Percentiles rank a stretch among this genome's conserved stretches.
Evolutionary conservation across 2,888 invertebrate genomes (phyloP).

Genomic region (Mimumesa dahlbomi): DNA sequence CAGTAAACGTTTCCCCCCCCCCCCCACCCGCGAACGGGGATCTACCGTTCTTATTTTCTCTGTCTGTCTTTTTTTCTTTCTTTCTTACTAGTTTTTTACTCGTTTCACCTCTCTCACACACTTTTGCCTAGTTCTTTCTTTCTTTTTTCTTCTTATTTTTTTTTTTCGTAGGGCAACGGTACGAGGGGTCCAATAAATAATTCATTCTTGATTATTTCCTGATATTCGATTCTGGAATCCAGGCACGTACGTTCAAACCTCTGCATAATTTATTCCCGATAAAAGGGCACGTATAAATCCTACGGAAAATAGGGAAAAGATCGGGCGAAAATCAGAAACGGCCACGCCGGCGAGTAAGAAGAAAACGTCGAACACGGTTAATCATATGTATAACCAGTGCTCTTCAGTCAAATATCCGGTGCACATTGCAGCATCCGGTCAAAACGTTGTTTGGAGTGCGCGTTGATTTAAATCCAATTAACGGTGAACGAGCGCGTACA

Average conservation of each 20-base stretch:
- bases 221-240: slow-evolving; percentile 54
- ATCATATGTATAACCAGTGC: slow-evolving; percentile 4
- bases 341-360: neutral
- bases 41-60: neutral
- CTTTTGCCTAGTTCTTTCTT: neutral
- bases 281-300: slow-evolving; percentile 45
- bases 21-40: neutral
- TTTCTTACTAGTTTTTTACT: too few species aligned
- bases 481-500: slow-evolving; percentile 37
- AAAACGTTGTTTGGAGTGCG: slow-evolving; percentile 33
- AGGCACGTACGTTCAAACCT: slow-evolving; percentile 50
- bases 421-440: slow-evolving; percentile 21
- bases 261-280: slow-evolving; percentile 54
- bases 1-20: slow-evolving; percentile 21
- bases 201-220: slow-evolving; percentile 61
- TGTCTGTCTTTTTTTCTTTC: neutral
- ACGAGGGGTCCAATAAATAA: slow-evolving; percentile 57
- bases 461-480: slow-evolving; percentile 58
- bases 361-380: too few species aligned
- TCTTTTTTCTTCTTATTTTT: neutral
- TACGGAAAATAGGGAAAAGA: slow-evolving; percentile 27
- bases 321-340: neutral
- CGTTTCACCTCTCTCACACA: neutral
- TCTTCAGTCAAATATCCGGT: slow-evolving; percentile 19
- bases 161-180: neutral